Conservation (phyloP, 2,797 vertebrate genomes). For the Poliocrania exsul region DNA sequence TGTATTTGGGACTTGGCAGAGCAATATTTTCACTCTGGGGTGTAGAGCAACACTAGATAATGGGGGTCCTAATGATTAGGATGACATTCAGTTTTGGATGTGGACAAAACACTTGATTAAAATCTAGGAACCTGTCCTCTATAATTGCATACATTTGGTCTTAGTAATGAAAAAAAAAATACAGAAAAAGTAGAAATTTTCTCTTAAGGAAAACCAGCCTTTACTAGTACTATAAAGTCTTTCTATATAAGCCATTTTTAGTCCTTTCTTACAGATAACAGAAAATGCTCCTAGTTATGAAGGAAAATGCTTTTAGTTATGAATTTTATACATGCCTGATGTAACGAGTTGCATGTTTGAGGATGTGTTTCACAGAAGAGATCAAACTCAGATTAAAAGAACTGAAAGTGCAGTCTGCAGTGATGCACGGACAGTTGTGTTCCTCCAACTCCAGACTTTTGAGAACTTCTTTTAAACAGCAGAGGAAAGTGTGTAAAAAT, state of each 20-base stretch:
- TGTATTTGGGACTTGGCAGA: background rate
- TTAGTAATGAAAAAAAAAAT: background rate
- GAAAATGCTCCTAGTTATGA: background rate
- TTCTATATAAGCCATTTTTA: background rate
- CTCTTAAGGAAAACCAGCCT: background rate
- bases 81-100: background rate
- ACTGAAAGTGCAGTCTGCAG: background rate
- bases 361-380: background rate
- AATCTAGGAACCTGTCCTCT: background rate
- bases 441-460: constrained; percentile 9
- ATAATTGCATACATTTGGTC: background rate
- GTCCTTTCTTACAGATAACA: background rate
- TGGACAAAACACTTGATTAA: background rate
- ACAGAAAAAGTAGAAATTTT: background rate
- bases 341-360: background rate
- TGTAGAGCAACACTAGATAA: background rate
- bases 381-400: constrained; percentile 2
- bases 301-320: background rate
- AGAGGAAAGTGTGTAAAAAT: constrained; percentile 34
- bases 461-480: constrained; percentile 34
- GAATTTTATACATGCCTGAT: background rate
- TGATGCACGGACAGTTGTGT: background rate
- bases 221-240: background rate
- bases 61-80: background rate
- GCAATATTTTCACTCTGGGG: background rate